Evolutionary conservation across 30 jellyfish, hydroid and myxozoan species (phyloP).

Genomic region (Aurelia aurita): DNA sequence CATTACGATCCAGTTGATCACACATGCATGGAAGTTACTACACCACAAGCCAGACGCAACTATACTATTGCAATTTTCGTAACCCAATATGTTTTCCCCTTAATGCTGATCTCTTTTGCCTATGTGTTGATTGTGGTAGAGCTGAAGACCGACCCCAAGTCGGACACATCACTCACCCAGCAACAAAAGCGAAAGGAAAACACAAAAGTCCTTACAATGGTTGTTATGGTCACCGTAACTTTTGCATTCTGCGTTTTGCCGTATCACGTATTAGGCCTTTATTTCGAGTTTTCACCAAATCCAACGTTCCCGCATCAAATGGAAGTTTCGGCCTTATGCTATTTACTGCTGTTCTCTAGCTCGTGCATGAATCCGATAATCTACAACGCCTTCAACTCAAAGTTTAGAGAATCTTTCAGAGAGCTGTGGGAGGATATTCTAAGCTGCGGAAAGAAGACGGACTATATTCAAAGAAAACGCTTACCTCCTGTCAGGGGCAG

Average conservation of each 20-base stretch:
- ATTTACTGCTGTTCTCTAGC: conserved; percentile 77
- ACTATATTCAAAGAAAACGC: conserved; percentile 40
- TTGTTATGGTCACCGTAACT: conserved; percentile 85
- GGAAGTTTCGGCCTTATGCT: conserved; percentile 56
- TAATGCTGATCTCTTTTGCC: conserved; percentile 80
- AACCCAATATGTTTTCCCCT: conserved; percentile 88
- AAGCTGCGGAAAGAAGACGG: conserved; percentile 57
- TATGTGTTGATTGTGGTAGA: conserved; percentile 78
- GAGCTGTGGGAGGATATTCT: conserved; percentile 63
- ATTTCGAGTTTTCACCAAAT: conserved; percentile 61
- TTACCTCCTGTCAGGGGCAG: background rate
- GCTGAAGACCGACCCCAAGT: conserved; percentile 48
- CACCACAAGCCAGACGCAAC: conserved; percentile 72
- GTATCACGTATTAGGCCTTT: conserved; percentile 79
- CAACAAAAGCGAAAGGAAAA: conserved; percentile 79
- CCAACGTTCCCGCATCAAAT: conserved; percentile 44
- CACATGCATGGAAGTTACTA: conserved; percentile 66
- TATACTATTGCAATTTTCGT: conserved; percentile 90
- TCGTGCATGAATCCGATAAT: conserved; percentile 90
- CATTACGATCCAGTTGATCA: conserved; percentile 35
- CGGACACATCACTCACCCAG: conserved; percentile 56
- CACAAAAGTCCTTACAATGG: conserved; percentile 86
- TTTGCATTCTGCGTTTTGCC: conserved; percentile 95
- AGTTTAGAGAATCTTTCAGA: conserved; percentile 85
- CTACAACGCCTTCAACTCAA: conserved; percentile 88